Conservation (phyloP, 2,113 vertebrate genomes). For the Lepus timidus region DNA sequence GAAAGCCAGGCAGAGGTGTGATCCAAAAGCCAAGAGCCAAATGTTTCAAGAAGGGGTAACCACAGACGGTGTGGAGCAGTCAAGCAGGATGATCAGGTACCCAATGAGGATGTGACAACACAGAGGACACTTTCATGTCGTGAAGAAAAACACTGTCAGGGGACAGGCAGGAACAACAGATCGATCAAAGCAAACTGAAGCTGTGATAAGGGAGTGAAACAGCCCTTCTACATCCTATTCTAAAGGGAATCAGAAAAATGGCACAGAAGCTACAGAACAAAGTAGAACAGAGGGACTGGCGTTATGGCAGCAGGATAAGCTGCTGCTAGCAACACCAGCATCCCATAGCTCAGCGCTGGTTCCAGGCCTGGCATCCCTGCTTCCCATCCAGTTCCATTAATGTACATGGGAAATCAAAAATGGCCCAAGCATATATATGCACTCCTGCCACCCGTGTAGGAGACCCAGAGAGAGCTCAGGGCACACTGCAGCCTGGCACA, state of each 20-base stretch:
- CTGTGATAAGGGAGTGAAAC: not conserved
- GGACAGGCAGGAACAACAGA: not conserved
- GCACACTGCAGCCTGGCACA: too few relatives aligned
- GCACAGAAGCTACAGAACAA: not conserved
- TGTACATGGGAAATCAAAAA: too few relatives aligned
- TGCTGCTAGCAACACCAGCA: too few relatives aligned
- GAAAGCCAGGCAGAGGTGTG: not conserved
- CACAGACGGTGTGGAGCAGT: not conserved
- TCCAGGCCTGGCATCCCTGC: too few relatives aligned
- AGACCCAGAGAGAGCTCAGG: too few relatives aligned
- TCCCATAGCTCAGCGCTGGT: too few relatives aligned
- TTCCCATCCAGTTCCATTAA: too few relatives aligned
- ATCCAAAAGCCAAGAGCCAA: not conserved
- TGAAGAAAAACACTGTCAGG: not conserved
- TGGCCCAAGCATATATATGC: too few relatives aligned
- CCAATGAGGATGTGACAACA: not conserved
- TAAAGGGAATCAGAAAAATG: not conserved
- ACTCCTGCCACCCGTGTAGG: too few relatives aligned
- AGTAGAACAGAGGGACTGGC: not conserved
- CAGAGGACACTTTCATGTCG: not conserved
- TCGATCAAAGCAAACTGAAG: not conserved
- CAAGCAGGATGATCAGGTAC: not conserved
- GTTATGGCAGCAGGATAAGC: too few relatives aligned
- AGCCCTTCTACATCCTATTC: too few relatives aligned
- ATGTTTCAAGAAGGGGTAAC: not conserved